phyloP scores from a whole-genome alignment of 64 coral and sea anemone species.

The Cladopsammia gracilis region DNA sequence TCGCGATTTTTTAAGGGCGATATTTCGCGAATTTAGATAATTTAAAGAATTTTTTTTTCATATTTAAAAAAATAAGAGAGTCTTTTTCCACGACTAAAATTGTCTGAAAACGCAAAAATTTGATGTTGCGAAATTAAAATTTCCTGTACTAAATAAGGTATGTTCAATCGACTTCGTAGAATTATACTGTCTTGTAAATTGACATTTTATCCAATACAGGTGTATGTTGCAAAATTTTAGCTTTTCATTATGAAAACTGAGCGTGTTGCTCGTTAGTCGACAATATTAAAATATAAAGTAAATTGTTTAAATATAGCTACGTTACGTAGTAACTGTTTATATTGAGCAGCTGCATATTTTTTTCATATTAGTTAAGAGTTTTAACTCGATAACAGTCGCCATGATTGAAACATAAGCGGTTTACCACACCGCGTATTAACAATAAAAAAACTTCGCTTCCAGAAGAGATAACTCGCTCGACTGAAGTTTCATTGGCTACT shows the following conservation, averaged over 20 bases:
- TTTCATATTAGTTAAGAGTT: not conserved
- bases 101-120: too few species aligned
- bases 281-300: not conserved
- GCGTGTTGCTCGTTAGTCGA: not conserved
- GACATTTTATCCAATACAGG: too few species aligned
- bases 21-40: too few species aligned
- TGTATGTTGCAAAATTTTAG: too few species aligned
- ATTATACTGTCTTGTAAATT: too few species aligned
- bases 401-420: constrained; percentile 4
- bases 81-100: too few species aligned
- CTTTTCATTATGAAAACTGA: not conserved
- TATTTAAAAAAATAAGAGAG: too few species aligned
- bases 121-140: too few species aligned
- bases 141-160: too few species aligned
- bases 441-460: constrained; percentile 15
- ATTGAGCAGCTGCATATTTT: constrained; percentile 4
- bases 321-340: not conserved
- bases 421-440: constrained; percentile 18
- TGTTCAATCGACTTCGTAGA: too few species aligned
- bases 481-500: constrained; percentile 12
- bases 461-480: not conserved
- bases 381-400: not conserved
- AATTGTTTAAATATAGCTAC: constrained; percentile 3
- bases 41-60: too few species aligned
- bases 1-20: too few species aligned